Conservation (phyloP, 2,888 invertebrate genomes). For the Gari tellinella region DNA sequence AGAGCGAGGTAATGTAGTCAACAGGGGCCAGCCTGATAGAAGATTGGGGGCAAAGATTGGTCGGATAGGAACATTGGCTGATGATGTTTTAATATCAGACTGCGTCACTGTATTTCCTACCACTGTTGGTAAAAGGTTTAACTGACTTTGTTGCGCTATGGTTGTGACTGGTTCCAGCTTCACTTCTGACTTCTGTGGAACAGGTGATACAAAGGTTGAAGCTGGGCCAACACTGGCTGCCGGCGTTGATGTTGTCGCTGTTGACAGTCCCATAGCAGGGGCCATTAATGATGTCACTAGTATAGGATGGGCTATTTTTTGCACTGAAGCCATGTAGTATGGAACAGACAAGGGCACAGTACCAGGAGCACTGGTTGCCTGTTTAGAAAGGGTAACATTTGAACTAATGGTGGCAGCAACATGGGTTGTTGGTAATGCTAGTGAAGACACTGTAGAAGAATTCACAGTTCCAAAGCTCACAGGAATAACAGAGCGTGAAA, state of each 20-base stretch:
- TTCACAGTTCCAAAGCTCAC: neutral
- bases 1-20: slow-evolving; percentile 50
- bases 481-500: slow-evolving; percentile 22
- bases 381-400: no score
- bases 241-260: slow-evolving; percentile 25
- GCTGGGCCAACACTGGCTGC: slow-evolving; percentile 2
- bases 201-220: slow-evolving; percentile 10
- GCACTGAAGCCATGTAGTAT: slow-evolving; percentile 51
- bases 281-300: slow-evolving; percentile 60
- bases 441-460: no score
- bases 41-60: slow-evolving; percentile 51
- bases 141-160: slow-evolving; percentile 10
- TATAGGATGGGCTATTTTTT: slow-evolving; percentile 63
- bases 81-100: slow-evolving; percentile 16
- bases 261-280: slow-evolving; percentile 40
- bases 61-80: slow-evolving; percentile 45
- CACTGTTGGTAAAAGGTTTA: slow-evolving; percentile 40
- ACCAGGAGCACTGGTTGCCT: neutral
- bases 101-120: slow-evolving; percentile 27
- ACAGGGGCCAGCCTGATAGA: slow-evolving; percentile 44
- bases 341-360: slow-evolving; percentile 39
- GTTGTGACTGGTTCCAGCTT: slow-evolving; percentile 20
- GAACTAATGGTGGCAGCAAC: no score
- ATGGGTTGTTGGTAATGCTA: no score
- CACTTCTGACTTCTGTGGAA: slow-evolving; percentile 29